Base-by-base conservation (phyloP, 1,140 invertebrate genomes). In the Lerema accius region DNA sequence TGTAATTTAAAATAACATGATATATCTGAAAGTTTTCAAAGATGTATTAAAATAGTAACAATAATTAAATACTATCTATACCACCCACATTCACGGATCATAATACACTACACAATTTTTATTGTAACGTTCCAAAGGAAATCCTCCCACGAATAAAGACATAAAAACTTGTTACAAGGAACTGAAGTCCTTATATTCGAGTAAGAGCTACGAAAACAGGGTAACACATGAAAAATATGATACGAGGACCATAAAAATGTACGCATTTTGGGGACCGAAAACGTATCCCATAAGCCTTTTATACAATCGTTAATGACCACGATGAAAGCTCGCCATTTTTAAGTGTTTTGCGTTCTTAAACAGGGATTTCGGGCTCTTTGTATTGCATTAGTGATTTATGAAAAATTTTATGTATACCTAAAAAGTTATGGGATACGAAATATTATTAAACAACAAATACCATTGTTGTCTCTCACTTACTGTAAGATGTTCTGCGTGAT, bases 291-390 rank as follows among this genome's bases (percentile, higher is more conserved):
- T 84, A 85, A 83, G 81, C 82, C 80, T 78, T 84, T 83, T 85
- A 85, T 87, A 78, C 78, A 87, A 85, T 83, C 78, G 80, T 80
- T 87, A 87, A 85, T 84, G 83, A 87, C 75, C 63, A 63, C 43
- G 72, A 63, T 72, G 82, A 82, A 80, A 71, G 71, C 50, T 60
- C 53, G 50, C 63, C 73, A 50, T 71, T 75, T 78, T 80, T 73
- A 56, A 71, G 67, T 68, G 71, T 76, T 73, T 69, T 74, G 53
- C 69, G 58, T 79, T 71, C 69, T 46, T 23, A 23, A 23, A 23
- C 5, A 23, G 5, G 19, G 19, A 5, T 23, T 23, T 23, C 5
- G 19, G 19, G 19, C 19, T 23, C 2, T 23, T 23, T 23, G 19
- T 23, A 5, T 23, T 23, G 5, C 2, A 23, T 23, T 32, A 32